Evolutionary conservation across 2,113 vertebrate genomes (phyloP).

Genomic region (Emydocephalus ijimae): DNA sequence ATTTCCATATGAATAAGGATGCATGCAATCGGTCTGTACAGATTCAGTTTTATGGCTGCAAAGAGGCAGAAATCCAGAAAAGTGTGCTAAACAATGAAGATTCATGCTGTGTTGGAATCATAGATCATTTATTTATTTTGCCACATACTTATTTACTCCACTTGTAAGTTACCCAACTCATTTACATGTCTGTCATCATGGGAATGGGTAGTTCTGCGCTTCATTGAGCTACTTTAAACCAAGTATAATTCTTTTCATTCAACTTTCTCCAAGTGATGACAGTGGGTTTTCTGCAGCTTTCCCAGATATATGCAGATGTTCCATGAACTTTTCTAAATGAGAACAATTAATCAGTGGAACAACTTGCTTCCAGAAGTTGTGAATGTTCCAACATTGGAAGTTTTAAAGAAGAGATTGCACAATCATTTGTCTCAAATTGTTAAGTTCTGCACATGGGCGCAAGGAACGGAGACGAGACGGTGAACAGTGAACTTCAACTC

Average conservation of each 20-base stretch:
- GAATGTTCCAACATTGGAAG: too few relatives aligned
- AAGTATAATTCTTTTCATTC: neutral
- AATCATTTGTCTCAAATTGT: too few relatives aligned
- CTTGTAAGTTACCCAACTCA: neutral
- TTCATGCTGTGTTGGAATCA: neutral
- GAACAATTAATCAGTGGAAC: too few relatives aligned
- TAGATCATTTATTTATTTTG: neutral
- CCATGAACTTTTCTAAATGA: neutral
- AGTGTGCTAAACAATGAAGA: neutral
- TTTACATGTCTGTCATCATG: neutral
- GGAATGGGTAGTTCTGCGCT: neutral
- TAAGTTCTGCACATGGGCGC: too few relatives aligned
- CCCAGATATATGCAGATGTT: neutral
- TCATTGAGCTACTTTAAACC: neutral
- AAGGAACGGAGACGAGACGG: too few relatives aligned
- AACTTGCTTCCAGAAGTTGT: too few relatives aligned
- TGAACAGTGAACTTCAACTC: too few relatives aligned
- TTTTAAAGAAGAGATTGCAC: too few relatives aligned
- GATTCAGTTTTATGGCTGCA: neutral
- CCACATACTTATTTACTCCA: neutral
- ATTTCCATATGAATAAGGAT: neutral
- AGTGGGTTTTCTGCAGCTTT: neutral
- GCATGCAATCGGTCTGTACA: neutral
- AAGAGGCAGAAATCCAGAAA: neutral
- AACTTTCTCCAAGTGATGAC: neutral